Base-by-base conservation (phyloP, 1,140 invertebrate species). In the Neuroterus valhalla region DNA sequence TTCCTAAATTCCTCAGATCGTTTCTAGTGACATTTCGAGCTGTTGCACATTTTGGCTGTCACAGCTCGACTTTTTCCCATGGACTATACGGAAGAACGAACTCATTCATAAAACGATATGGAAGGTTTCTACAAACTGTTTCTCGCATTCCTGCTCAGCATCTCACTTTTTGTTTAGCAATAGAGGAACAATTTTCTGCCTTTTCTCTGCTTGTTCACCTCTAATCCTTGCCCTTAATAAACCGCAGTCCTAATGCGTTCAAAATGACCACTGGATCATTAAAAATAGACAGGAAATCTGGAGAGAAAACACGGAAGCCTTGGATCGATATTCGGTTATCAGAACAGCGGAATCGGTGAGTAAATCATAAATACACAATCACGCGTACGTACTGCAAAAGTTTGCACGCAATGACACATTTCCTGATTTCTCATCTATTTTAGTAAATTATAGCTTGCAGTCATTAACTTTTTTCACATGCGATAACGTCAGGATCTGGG, bases 341-440 rank as follows among this genome's bases (percentile, higher is more conserved):
- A 72, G 19, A 11, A 46, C 31, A 14, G 50, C 11, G 45, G 43
- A 75, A 84, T 82, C 78, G 72, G 75, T 43, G 62, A 72, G 72
- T 74, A 17, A 71, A 79, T 81, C 79, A 84, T 81, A 82, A 83
- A 83, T 83, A 81, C 75, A 55, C 77, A 82, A 83, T 71, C 79
- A 74, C 14, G 38, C 68, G 48, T 76, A 75, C 43, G 69, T 78
- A 74, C 72, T 75, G 50, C 62, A 62, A 77, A 79, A 71, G 75
- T 75, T 77, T 67, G 77, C 79, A 80, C 75, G 81, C 81, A 71
- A 82, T 68, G 68, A 68, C 55, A 66, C 42, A 48, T 62, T 62
- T 62, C 21, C 52, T 21, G 21, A 12, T 62, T 62, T 62, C 21
- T 26, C 52, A 26, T 62, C 52, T 4, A 62, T 62, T 14, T 21